Evolutionary conservation across 2,113 vertebrate species (phyloP).

Genomic region (Rhynchomys soricoides): DNA sequence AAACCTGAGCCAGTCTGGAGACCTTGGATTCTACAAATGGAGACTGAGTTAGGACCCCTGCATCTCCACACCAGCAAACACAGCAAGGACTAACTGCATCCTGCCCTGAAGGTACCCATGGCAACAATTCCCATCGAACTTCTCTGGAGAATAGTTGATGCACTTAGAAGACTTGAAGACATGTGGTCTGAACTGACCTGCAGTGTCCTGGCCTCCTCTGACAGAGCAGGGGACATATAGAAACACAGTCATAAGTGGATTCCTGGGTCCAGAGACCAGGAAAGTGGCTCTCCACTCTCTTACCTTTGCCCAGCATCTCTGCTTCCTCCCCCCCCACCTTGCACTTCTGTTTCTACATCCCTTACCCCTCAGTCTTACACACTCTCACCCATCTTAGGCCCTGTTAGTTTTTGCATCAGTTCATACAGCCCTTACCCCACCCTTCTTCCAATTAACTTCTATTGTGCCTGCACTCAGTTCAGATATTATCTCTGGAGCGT

Average conservation of each 20-base stretch:
- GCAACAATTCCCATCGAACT: background rate
- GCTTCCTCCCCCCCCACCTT: background rate
- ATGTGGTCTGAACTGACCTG: background rate
- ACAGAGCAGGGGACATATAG: background rate
- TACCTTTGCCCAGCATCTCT: background rate
- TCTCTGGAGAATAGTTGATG: background rate
- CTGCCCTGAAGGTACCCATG: background rate
- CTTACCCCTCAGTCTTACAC: background rate
- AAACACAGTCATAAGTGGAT: background rate
- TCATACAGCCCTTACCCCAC: background rate
- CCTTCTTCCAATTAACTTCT: background rate
- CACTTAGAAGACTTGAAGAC: background rate
- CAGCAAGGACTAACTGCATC: background rate
- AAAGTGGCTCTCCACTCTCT: background rate
- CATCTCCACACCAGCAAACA: background rate
- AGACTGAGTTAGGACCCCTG: background rate
- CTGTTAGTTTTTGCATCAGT: background rate
- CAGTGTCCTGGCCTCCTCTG: background rate
- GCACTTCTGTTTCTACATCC: background rate
- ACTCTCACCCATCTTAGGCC: background rate
- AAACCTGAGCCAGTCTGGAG: background rate
- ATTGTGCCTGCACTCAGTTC: background rate
- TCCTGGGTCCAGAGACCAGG: background rate
- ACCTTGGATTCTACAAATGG: background rate
- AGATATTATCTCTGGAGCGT: background rate